Evolutionary conservation across 2,888 invertebrate species (phyloP).

Genomic region (Drosophila tanythrix): DNA sequence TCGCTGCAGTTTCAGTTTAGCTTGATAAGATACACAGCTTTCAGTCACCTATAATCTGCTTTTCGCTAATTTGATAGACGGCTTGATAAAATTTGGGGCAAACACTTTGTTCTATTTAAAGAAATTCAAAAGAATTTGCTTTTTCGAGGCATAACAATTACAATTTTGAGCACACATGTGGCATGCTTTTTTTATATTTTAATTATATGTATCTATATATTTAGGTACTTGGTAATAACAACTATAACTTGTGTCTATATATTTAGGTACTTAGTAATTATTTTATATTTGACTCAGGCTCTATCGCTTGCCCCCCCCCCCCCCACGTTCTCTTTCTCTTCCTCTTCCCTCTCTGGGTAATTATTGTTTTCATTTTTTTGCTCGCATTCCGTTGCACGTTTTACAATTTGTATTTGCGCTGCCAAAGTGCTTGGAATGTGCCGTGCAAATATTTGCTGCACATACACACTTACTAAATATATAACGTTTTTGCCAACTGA

Average conservation of each 20-base stretch:
- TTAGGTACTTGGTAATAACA: background rate
- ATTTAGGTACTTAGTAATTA: background rate
- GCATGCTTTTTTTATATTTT: background rate
- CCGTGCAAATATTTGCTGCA: conserved; percentile 70
- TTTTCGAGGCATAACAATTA: conserved; percentile 17
- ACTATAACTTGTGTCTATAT: background rate
- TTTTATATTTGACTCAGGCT: background rate
- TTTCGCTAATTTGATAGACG: conserved; percentile 18
- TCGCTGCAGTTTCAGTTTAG: background rate
- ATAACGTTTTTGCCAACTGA: conserved; percentile 21
- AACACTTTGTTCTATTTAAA: background rate
- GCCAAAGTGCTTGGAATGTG: conserved; percentile 73
- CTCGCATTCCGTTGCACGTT: conserved; percentile 50
- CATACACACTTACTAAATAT: conserved; percentile 24
- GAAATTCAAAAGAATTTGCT: background rate
- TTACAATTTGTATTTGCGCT: conserved; percentile 59
- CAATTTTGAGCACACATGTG: conserved; percentile 39
- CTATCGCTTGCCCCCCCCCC: background rate
- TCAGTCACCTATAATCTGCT: conserved; percentile 10
- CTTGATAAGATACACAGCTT: conserved; percentile 25
- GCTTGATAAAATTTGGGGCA: conserved; percentile 13
- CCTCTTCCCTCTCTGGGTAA: background rate
- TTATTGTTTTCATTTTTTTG: conserved; percentile 10
- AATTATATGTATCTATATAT: conserved; percentile 9
- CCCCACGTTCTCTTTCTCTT: background rate